Conservation (phyloP, 2,113 vertebrate species). For the Murina feae region DNA sequence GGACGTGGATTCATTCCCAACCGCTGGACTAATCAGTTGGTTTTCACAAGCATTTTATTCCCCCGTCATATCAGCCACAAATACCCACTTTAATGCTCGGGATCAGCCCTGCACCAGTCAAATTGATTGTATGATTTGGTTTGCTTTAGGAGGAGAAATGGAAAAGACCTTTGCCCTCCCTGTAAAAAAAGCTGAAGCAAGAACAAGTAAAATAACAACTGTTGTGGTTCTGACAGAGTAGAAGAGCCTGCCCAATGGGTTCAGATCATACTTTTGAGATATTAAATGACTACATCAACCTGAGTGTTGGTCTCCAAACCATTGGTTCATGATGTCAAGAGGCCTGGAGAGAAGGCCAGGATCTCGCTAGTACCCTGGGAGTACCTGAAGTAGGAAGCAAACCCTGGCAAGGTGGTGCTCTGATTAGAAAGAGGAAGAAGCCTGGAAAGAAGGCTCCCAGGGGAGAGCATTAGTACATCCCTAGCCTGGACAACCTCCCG, state of each 20-base stretch:
- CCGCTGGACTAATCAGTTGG: constrained; percentile 38
- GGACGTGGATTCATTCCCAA: neutral
- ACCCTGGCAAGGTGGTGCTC: neutral
- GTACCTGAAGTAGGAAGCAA: neutral
- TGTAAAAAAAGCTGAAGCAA: neutral
- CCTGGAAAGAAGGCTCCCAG: neutral
- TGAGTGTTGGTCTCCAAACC: neutral
- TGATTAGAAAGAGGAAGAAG: neutral
- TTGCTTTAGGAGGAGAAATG: constrained; percentile 56
- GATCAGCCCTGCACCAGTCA: neutral
- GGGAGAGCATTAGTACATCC: neutral
- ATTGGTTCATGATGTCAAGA: neutral
- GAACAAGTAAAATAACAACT: constrained; percentile 10
- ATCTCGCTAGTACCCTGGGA: neutral
- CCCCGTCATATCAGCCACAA: constrained; percentile 55
- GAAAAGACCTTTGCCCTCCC: constrained; percentile 50
- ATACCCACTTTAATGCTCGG: neutral
- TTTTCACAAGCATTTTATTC: constrained; percentile 70
- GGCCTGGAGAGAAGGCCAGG: neutral
- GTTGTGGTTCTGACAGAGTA: neutral
- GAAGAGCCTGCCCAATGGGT: neutral
- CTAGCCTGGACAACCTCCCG: neutral
- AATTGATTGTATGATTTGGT: constrained; percentile 61
- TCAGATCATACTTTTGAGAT: neutral
- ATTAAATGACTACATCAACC: neutral